Evolutionary conservation across 2,113 vertebrate genomes (phyloP), one percentile per base, ranked within the genome.

Genomic region (Garra rufa): DNA sequence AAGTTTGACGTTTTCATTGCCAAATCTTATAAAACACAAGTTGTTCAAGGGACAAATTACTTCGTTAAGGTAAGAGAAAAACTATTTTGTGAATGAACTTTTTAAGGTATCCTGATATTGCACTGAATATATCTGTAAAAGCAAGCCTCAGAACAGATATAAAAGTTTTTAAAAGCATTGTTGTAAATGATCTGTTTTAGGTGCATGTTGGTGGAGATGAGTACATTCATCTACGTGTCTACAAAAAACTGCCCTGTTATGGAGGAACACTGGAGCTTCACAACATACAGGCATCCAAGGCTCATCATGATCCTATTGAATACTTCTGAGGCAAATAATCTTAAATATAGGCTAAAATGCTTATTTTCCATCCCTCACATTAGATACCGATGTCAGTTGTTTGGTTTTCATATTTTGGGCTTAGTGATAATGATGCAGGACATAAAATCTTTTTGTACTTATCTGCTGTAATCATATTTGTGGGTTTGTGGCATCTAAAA

Each of bases 41-140:
- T 94, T 15, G 96, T 97, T 30, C 84, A 92, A 0, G 96, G 97
- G 14, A 91, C 0, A 0, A 96, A 94, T 86, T 95, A 91, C 88
- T 97, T 94, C 15, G 91, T 98, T 57, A 98, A 98, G 96, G 97
- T 97, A 87, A 82, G 71, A 50, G 2, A 83, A 15, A 11, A 34
- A 57, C 9, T 13, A 2, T 19, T 21, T 46, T 21, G 13, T 30
- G 0, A 21, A 21, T 38, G 1, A 34, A n/a, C 7, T 10, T 38
- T 14, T 41, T 3, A 4, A 9, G 7, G 1, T 4, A 2, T 9
- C 57, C 24, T 61, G n/a, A 17, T 17, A 26, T 14, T 38, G 28
- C 10, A 65, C 9, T 83, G 13, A 75, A 74, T 41, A 4, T 17
- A 10, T 52, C 3, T 10, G 9, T 52, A 26, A 73, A 44, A 28